Evolutionary conservation across 2,113 vertebrate genomes (phyloP).

Genomic region (Chinchilla lanigera): DNA sequence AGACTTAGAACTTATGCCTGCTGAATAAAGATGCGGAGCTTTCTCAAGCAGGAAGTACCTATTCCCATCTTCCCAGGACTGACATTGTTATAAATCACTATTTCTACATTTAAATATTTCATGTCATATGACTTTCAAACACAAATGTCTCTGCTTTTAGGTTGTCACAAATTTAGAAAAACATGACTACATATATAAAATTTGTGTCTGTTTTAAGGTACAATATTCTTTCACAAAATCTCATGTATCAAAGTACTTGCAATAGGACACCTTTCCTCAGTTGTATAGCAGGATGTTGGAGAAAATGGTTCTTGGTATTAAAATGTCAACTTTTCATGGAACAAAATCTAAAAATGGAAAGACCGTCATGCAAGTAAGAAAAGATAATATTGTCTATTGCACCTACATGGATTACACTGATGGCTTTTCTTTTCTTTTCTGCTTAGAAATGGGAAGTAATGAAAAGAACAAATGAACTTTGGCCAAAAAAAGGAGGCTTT

Average conservation of each 20-base stretch:
- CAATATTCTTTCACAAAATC: constrained; percentile 18
- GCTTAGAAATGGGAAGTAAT: constrained; percentile 2
- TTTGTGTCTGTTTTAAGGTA: neutral
- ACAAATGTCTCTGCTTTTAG: constrained; percentile 4
- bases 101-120: constrained; percentile 15
- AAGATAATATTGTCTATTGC: neutral
- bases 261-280: neutral
- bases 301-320: neutral
- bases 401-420: neutral
- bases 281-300: neutral
- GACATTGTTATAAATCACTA: neutral
- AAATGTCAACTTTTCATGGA: constrained; percentile 45
- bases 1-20: neutral
- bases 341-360: constrained; percentile 37
- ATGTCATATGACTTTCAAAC: constrained; percentile 31
- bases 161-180: constrained; percentile 48
- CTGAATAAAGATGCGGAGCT: neutral
- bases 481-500: neutral
- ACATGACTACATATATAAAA: neutral
- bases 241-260: neutral
- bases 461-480: neutral
- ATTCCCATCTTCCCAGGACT: neutral
- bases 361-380: neutral
- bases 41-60: neutral
- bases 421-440: neutral